A percentile compares a stretch with the other conserved stretches of the same genome.
Evolutionary conservation across 2,113 vertebrate genomes (phyloP).

Genomic region (Lonchura striata): DNA sequence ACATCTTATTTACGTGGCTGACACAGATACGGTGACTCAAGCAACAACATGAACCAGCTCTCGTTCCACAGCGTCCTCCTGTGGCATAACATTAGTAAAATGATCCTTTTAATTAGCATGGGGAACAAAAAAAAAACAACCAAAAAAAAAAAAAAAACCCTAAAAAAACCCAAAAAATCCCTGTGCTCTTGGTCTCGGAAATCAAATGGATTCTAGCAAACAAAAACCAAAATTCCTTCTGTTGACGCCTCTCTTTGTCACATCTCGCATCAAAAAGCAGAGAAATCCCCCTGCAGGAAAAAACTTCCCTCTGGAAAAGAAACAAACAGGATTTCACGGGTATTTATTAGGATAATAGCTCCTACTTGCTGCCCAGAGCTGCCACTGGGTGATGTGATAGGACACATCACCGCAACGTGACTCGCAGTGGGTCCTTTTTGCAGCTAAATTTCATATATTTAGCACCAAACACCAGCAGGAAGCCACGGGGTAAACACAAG

Average conservation of each 20-base stretch:
- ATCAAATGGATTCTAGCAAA: not conserved
- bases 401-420: accelerated
- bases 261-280: not conserved
- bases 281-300: not conserved
- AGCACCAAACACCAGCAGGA: not conserved
- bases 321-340: not conserved
- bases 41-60: not conserved
- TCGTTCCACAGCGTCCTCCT: constrained; percentile 39
- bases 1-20: accelerated
- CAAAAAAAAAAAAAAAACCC: too few relatives aligned
- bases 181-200: not conserved
- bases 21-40: accelerated
- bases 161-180: too few relatives aligned
- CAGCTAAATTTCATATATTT: accelerated
- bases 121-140: too few relatives aligned
- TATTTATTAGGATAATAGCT: not conserved
- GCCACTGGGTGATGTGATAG: accelerated
- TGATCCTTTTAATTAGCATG: not conserved
- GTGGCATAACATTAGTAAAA: not conserved
- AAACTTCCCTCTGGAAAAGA: not conserved
- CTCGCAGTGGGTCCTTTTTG: accelerated
- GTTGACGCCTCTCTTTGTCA: not conserved
- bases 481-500: accelerated
- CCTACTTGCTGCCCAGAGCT: not conserved
- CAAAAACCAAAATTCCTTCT: not conserved